Conservation (phyloP, 2,888 invertebrate species). For the Osedax frankpressi region DNA sequence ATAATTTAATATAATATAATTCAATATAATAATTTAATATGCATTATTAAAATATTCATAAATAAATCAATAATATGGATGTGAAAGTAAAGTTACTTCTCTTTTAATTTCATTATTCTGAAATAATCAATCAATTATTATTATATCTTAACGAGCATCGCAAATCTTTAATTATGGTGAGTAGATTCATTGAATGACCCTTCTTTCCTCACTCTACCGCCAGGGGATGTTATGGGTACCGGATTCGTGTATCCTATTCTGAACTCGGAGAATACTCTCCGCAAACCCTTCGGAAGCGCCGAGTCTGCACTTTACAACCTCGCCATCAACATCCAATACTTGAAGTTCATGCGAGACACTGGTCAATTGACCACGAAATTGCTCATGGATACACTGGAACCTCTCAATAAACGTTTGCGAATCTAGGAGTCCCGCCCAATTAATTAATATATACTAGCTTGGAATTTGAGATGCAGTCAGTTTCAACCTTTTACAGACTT, state of each 20-base stretch:
- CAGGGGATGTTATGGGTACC: constrained; percentile 52
- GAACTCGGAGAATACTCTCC: constrained; percentile 44
- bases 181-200: too few species aligned
- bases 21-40: too few species aligned
- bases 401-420: constrained; percentile 58
- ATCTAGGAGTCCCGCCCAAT: background rate
- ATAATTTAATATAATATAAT: too few species aligned
- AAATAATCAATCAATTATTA: too few species aligned
- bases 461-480: background rate
- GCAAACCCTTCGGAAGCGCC: constrained; percentile 52
- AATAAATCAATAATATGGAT: too few species aligned
- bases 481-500: constrained; percentile 61
- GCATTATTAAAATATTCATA: too few species aligned
- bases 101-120: too few species aligned
- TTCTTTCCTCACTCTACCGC: too few species aligned
- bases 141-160: too few species aligned
- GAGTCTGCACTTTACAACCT: constrained; percentile 94
- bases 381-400: constrained; percentile 68
- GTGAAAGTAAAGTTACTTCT: too few species aligned
- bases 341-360: constrained; percentile 67
- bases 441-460: background rate
- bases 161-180: too few species aligned
- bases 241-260: constrained; percentile 46
- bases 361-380: constrained; percentile 68
- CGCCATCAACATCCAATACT: constrained; percentile 80